Percentiles rank a stretch among this genome's conserved stretches.
phyloP scores from a whole-genome alignment of 2,888 invertebrate species.

The Drosophila multiciliata region DNA sequence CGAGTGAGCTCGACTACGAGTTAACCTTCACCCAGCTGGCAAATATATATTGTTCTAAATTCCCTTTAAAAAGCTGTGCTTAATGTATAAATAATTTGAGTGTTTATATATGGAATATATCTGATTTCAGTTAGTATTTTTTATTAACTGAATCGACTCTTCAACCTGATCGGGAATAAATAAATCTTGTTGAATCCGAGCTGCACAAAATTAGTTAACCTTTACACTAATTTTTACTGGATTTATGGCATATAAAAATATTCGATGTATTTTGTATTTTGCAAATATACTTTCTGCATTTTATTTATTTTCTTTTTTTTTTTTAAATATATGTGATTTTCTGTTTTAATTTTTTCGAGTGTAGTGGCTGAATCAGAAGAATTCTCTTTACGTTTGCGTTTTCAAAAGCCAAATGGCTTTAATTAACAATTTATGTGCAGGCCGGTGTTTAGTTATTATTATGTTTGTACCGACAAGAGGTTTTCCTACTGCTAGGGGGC shows the following conservation, averaged over 20 bases:
- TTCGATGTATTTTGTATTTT: not conserved
- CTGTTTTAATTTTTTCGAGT: not conserved
- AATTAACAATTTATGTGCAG: conserved; percentile 73
- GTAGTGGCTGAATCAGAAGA: conserved; percentile 6
- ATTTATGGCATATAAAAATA: too few relatives aligned
- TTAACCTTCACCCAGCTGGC: not conserved
- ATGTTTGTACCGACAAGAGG: conserved; percentile 6
- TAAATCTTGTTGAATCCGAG: fast-evolving
- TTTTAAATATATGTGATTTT: fast-evolving
- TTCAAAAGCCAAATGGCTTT: conserved; percentile 62
- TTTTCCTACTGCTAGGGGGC: conserved; percentile 3
- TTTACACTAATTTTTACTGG: too few relatives aligned
- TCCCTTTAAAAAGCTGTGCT: not conserved
- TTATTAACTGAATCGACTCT: not conserved
- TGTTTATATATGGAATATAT: not conserved
- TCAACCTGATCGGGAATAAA: not conserved
- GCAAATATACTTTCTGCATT: not conserved
- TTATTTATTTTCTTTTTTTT: too few relatives aligned
- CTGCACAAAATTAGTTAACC: not conserved
- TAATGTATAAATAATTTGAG: not conserved
- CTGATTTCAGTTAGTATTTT: not conserved
- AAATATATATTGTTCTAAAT: too few relatives aligned
- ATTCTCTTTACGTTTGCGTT: conserved; percentile 32
- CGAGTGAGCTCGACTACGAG: not conserved
- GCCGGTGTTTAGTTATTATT: conserved; percentile 51